These are phyloP conservation scores for Fragum sueziense DNA, from an alignment of 2,888 invertebrate genomes.

Conservation along the genomic window DNA sequence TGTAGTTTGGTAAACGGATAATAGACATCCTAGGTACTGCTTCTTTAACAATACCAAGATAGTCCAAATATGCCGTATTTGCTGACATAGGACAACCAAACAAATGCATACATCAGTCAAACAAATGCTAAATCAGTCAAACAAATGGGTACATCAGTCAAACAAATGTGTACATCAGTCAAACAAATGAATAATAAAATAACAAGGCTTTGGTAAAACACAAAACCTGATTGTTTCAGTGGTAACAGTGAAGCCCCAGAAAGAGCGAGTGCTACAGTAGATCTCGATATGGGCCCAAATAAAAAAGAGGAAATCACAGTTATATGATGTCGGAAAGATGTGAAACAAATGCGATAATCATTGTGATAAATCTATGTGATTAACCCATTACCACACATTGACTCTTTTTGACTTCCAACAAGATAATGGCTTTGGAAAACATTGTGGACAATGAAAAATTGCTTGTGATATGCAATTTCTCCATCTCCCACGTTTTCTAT, in stretches of 20 bases:
- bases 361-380: not conserved
- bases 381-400: too few relatives aligned
- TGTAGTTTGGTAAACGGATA: not conserved
- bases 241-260: not conserved
- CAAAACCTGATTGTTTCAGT: not conserved
- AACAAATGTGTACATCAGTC: too few relatives aligned
- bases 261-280: not conserved
- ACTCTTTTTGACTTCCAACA: too few relatives aligned
- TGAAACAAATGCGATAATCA: not conserved
- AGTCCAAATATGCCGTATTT: not conserved
- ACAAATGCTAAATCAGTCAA: not conserved
- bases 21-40: not conserved
- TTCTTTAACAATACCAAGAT: not conserved
- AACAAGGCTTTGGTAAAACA: not conserved
- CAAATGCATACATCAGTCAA: not conserved
- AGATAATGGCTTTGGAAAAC: too few relatives aligned
- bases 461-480: not conserved
- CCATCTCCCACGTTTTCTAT: too few relatives aligned
- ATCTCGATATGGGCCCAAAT: not conserved
- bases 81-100: not conserved
- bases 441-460: too few relatives aligned
- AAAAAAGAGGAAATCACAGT: not conserved
- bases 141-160: too few relatives aligned
- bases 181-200: too few relatives aligned
- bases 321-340: not conserved